A percentile compares a stretch with the other conserved stretches of the same genome.
These are phyloP conservation scores for Pocillopora damicornis DNA, from an alignment of 64 coral and sea anemone genomes.

Conservation along the genomic window DNA sequence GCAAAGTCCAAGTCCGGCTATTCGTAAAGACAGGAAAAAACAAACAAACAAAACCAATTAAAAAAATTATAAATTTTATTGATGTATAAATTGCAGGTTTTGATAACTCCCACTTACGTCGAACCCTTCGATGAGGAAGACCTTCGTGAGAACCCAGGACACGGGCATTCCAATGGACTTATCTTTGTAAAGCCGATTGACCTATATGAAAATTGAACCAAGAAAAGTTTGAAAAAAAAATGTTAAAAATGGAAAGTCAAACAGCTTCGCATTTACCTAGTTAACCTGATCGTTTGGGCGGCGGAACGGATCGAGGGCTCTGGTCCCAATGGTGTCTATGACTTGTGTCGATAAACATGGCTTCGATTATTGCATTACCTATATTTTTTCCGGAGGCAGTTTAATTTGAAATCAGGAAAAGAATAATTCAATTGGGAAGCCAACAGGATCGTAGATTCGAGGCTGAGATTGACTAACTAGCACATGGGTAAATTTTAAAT, in stretches of 20 bases:
- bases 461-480: too few species aligned
- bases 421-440: too few species aligned
- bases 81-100: background rate
- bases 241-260: background rate
- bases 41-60: background rate
- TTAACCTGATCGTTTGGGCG: too few species aligned
- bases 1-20: conserved; percentile 39
- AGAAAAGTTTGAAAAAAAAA: background rate
- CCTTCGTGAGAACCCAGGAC: conserved; percentile 32
- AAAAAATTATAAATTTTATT: background rate
- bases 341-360: too few species aligned
- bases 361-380: too few species aligned
- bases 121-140: conserved; percentile 51
- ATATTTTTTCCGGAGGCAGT: too few species aligned
- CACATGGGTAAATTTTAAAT: too few species aligned
- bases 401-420: too few species aligned
- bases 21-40: background rate
- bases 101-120: conserved; percentile 25
- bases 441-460: too few species aligned
- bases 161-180: conserved; percentile 39
- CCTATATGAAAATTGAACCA: background rate
- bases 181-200: conserved; percentile 35
- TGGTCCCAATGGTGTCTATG: too few species aligned
- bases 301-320: too few species aligned
- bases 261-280: too few species aligned